Base-by-base conservation (phyloP, 2,113 vertebrate genomes). In the Pseudopodoces humilis region DNA sequence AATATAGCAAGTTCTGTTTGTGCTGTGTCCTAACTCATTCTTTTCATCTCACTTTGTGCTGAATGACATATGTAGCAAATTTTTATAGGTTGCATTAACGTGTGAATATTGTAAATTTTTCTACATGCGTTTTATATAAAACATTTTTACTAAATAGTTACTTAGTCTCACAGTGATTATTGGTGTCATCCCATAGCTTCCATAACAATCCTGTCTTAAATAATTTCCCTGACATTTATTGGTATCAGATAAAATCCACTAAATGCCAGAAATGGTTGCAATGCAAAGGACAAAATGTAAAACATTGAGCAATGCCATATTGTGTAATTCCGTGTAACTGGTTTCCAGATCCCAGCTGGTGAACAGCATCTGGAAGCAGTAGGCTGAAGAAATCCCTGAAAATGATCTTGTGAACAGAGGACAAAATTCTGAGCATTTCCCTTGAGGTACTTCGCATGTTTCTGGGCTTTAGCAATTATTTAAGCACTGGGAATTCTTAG, bases 81-180 rank as follows among this genome's bases (percentile, higher is more conserved):
- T 60, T 88, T 91, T 92, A 15, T 35, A 33, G 30, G 68, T 85
- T 74, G 59, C 1, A 7, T 67, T 53, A 80, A 75, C 1, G 0
- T 81, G 46, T 75, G 71, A 88, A 71, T 67, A 56, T 18, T 78
- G 33, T 77, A 30, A 77, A 58, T 78, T 94, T 96, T 95, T 95
- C 72, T 97, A 94, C 49, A 1, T 33, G 44, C 23, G 3, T 96
- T 97, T 96, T 92, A 17, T 94, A 96, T 88, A 95, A 97, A 97
- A 92, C 0, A 0, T 82, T 95, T 94, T 90, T 76, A 41, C 37
- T 69, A 75, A 96, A 78, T 33, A 62, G 9, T 78, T 85, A 3
- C 3, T 53, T 76, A 28, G 63, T 60, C 41, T 80, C 72, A 27
- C 15, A 25, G 49, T 87, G 71, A 41, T 96, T 82, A 71, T 27